phyloP scores from a whole-genome alignment of 1,140 invertebrate species.

The Trachelipus rathkii region DNA sequence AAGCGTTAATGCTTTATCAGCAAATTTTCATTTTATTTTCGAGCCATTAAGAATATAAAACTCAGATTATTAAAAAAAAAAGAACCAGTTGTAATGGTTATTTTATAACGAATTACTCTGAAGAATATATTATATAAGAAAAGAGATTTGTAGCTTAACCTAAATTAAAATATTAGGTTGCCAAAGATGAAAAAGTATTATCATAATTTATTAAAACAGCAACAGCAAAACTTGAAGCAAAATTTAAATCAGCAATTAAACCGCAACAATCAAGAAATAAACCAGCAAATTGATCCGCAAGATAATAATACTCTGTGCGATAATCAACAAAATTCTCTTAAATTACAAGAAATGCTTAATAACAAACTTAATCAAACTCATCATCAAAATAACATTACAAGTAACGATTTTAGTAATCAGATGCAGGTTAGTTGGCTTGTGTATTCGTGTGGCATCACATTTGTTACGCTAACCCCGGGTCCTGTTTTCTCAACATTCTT shows the following conservation, averaged over 20 bases:
- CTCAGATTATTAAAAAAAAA: too few species aligned
- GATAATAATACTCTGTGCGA: not conserved
- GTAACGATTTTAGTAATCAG: not conserved
- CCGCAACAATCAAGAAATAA: conserved; percentile 1
- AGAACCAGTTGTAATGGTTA: too few species aligned
- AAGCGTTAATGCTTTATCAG: too few species aligned
- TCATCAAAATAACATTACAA: not conserved
- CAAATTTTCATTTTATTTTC: too few species aligned
- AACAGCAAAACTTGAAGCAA: not conserved
- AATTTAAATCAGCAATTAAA: not conserved
- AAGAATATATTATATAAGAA: too few species aligned
- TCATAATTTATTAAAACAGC: not conserved
- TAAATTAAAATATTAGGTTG: too few species aligned
- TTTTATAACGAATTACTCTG: too few species aligned
- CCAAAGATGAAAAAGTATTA: too few species aligned
- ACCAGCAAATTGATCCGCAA: not conserved
- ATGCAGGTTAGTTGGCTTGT: not conserved
- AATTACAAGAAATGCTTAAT: not conserved
- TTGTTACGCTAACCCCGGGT: too few species aligned
- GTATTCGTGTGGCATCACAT: not conserved
- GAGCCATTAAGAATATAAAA: too few species aligned
- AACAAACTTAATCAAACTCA: not conserved
- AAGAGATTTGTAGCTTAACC: too few species aligned
- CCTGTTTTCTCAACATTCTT: too few species aligned
- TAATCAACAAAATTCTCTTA: not conserved